Percentiles rank a stretch among this genome's conserved stretches.
These are phyloP conservation scores for Pseudorectes ferrugineus DNA, from an alignment of 2,113 vertebrate species.

Conservation along the genomic window DNA sequence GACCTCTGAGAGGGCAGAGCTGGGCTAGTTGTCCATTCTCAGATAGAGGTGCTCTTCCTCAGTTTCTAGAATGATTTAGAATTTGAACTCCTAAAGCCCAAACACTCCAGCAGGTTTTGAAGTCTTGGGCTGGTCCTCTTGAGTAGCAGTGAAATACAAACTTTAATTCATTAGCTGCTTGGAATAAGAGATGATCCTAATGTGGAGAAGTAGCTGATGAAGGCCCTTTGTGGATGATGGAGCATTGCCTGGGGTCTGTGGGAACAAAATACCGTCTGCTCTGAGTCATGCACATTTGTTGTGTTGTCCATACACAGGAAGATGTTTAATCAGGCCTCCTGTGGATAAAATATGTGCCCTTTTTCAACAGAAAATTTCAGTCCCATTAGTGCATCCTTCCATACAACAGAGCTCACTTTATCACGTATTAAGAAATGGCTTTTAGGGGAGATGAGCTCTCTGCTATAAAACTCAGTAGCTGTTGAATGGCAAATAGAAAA, in stretches of 20 bases:
- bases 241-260: not conserved
- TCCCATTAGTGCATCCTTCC: not conserved
- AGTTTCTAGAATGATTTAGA: not conserved
- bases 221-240: not conserved
- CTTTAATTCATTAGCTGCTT: not conserved
- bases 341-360: not conserved
- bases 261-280: not conserved
- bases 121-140: not conserved
- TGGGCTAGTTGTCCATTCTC: not conserved
- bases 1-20: not conserved
- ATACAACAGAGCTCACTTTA: not conserved
- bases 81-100: not conserved
- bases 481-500: not conserved
- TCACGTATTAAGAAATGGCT: not conserved
- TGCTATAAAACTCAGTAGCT: not conserved
- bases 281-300: not conserved
- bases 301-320: not conserved
- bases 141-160: not conserved
- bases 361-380: not conserved
- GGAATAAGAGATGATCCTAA: not conserved
- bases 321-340: not conserved
- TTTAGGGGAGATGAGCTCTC: not conserved
- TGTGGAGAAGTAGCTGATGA: not conserved
- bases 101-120: not conserved
- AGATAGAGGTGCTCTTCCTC: not conserved